Conservation (phyloP, 2,797 vertebrate genomes). For the Channallabes apus region DNA sequence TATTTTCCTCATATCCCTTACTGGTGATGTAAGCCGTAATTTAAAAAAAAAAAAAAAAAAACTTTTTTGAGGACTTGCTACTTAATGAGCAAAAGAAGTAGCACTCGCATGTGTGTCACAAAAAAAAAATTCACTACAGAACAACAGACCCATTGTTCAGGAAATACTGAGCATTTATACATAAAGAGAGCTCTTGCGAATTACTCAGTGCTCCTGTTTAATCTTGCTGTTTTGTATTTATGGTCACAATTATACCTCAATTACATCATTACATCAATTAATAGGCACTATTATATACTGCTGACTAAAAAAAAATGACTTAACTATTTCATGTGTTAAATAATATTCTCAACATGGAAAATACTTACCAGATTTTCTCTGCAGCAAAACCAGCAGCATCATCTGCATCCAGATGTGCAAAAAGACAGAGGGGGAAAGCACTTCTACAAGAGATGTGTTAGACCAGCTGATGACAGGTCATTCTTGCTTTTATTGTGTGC, state of each 20-base stretch:
- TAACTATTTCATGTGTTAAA: background rate
- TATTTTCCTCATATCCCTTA: background rate
- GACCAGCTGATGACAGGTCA: background rate
- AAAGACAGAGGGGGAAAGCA: background rate
- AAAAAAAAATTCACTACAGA: conserved; percentile 21
- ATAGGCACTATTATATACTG: background rate
- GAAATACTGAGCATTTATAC: conserved; percentile 43
- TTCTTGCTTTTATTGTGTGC: conserved; percentile 9
- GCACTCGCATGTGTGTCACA: conserved; percentile 28
- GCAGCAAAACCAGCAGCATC: background rate
- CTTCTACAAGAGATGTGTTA: conserved; percentile 13
- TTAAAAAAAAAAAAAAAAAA: too few species aligned
- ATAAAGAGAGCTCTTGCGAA: conserved; percentile 20
- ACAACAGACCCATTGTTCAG: conserved; percentile 53
- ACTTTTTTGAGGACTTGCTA: background rate
- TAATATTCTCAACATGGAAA: background rate
- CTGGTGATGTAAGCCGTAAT: background rate
- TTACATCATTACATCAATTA: background rate
- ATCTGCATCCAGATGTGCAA: conserved; percentile 19
- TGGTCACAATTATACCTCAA: background rate
- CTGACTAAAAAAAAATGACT: background rate
- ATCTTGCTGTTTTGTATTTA: background rate
- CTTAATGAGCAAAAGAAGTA: conserved; percentile 31
- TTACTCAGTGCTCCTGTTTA: conserved; percentile 9
- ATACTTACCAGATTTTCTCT: background rate